Conservation (phyloP, 64 coral and sea anemone species). For the Pachyseris speciosa region DNA sequence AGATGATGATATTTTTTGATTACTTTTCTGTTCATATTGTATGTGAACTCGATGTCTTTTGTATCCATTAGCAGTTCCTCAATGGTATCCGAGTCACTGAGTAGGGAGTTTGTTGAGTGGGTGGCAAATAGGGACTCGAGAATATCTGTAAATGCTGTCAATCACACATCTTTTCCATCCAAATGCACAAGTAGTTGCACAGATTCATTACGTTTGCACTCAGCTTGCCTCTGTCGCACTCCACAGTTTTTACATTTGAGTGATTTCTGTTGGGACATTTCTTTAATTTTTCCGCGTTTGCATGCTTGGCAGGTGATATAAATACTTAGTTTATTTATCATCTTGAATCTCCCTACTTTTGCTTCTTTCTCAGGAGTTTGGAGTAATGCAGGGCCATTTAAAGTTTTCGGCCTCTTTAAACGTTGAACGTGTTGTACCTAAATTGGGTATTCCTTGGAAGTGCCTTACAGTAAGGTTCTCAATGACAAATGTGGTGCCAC, state of each 20-base stretch:
- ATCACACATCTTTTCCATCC: conserved; percentile 14
- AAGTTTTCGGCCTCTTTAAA: too few relatives aligned
- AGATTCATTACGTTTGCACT: conserved; percentile 43
- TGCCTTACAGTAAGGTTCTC: too few relatives aligned
- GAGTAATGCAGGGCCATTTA: too few relatives aligned
- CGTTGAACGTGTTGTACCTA: too few relatives aligned
- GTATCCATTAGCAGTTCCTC: conserved; percentile 50
- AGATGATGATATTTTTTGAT: not conserved
- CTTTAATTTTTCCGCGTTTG: conserved; percentile 53
- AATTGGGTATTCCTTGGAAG: too few relatives aligned
- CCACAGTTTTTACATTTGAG: conserved; percentile 52
- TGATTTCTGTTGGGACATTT: conserved; percentile 33
- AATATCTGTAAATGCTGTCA: conserved; percentile 45
- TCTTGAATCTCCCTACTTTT: not conserved
- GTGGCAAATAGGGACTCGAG: not conserved
- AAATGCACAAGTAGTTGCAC: conserved; percentile 20
- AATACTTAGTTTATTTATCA: conserved; percentile 24
- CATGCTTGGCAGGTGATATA: conserved; percentile 47
- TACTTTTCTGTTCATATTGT: not conserved
- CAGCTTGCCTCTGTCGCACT: not conserved
- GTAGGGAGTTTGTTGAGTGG: not conserved
- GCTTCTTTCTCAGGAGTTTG: too few relatives aligned
- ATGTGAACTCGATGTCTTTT: conserved; percentile 40
- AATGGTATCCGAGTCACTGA: conserved; percentile 53
- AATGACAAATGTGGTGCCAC: too few relatives aligned